phyloP scores from a whole-genome alignment of 1,140 invertebrate genomes.

The Drosophila busckii region DNA sequence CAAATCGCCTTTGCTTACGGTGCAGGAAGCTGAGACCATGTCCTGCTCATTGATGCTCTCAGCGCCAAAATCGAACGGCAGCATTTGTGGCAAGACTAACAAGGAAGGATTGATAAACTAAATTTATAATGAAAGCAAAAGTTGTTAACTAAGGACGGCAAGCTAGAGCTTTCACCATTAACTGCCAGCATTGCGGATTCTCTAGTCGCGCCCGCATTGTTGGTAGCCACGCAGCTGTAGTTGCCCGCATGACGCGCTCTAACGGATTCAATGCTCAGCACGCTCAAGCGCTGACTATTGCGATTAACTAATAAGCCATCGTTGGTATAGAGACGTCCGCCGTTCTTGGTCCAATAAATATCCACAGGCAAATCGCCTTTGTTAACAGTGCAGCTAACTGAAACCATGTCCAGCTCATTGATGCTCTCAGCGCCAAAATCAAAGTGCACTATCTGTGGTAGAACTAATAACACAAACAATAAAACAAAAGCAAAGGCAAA shows the following conservation, averaged over 20 bases:
- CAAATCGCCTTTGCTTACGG: constrained; percentile 91
- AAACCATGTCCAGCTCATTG: constrained; percentile 85
- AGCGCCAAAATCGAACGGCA: constrained; percentile 85
- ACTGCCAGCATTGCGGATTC: constrained; percentile 83
- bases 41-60: constrained; percentile 86
- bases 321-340: constrained; percentile 68
- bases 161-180: constrained; percentile 44
- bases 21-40: constrained; percentile 86
- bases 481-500: constrained; percentile 28
- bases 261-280: constrained; percentile 84
- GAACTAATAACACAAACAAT: constrained; percentile 79
- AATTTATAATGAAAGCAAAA: constrained; percentile 25
- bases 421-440: constrained; percentile 85
- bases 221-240: constrained; percentile 87
- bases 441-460: constrained; percentile 85
- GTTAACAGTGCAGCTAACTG: constrained; percentile 88
- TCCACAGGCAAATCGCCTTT: constrained; percentile 91
- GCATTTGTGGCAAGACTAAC: constrained; percentile 84
- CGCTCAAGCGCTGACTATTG: constrained; percentile 84
- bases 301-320: constrained; percentile 81
- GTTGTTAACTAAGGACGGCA: not conserved
- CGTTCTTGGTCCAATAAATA: constrained; percentile 84
- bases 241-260: constrained; percentile 84
- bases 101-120: constrained; percentile 78
- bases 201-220: constrained; percentile 85